These are phyloP conservation scores for Lottia scabra DNA, from an alignment of 2,888 invertebrate genomes.

Conservation along the genomic window DNA sequence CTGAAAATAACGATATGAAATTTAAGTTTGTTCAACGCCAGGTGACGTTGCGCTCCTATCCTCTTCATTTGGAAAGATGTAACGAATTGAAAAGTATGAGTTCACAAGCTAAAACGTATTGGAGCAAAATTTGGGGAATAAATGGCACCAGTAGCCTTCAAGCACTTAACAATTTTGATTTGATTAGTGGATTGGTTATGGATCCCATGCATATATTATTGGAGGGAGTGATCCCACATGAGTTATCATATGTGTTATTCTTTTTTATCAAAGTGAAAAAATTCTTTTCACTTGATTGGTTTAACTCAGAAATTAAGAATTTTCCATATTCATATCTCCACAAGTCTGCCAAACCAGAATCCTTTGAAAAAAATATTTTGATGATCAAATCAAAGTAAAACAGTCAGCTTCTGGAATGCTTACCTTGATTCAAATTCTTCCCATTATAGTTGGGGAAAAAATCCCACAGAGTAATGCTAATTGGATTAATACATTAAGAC, in stretches of 20 bases:
- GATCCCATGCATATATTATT: not conserved
- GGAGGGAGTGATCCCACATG: not conserved
- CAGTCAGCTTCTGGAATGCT: not conserved
- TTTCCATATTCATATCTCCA: not conserved
- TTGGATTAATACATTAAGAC: not conserved
- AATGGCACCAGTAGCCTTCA: not conserved
- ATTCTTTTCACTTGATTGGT: not conserved
- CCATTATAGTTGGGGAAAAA: not conserved
- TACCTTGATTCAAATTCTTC: not conserved
- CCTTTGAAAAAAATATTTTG: not conserved
- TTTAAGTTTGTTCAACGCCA: not conserved
- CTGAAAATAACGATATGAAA: no score
- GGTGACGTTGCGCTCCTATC: not conserved
- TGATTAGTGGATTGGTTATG: not conserved
- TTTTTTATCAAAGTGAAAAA: not conserved
- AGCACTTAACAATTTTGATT: not conserved
- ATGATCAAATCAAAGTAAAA: not conserved
- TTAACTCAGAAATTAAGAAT: not conserved
- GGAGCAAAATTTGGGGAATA: not conserved
- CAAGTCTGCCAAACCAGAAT: not conserved
- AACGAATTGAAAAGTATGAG: not conserved
- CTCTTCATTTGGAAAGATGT: not conserved
- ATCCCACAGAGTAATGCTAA: not conserved
- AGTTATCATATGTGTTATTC: not conserved
- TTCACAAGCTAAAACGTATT: not conserved